phyloP scores from a whole-genome alignment of 2,888 invertebrate species.

The Arctia plantaginis region DNA sequence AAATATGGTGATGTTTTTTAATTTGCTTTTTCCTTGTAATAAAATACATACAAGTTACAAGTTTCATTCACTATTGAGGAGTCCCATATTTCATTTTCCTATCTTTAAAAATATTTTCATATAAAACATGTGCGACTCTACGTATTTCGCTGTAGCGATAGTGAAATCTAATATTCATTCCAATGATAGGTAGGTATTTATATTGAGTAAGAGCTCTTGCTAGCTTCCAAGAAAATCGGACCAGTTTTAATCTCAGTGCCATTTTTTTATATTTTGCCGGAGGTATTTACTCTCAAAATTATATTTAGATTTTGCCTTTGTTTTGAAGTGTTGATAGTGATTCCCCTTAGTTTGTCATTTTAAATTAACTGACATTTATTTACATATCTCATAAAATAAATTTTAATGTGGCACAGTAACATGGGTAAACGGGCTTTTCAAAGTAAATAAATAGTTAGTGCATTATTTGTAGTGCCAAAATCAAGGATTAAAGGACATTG shows the following conservation, averaged over 20 bases:
- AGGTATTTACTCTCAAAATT: conserved; percentile 24
- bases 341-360: not conserved
- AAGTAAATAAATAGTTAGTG: too few species aligned
- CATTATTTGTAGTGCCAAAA: too few species aligned
- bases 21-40: too few species aligned
- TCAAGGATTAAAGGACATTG: too few species aligned
- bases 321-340: not conserved
- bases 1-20: not conserved
- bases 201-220: conserved; percentile 65
- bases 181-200: conserved; percentile 74
- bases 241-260: conserved; percentile 60
- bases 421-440: too few species aligned
- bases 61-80: not conserved
- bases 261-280: conserved; percentile 50
- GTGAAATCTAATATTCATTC: conserved; percentile 81
- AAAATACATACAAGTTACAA: not conserved
- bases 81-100: not conserved
- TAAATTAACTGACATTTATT: not conserved
- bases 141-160: conserved; percentile 62
- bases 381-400: not conserved
- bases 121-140: conserved; percentile 50
- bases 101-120: not conserved
- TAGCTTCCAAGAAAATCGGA: conserved; percentile 59
- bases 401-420: not conserved
- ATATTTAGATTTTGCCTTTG: not conserved